Percentiles rank a stretch among this genome's conserved stretches.
These are phyloP conservation scores for Apogon hyalosoma DNA, from an alignment of 2,797 vertebrate genomes.

Conservation along the genomic window DNA sequence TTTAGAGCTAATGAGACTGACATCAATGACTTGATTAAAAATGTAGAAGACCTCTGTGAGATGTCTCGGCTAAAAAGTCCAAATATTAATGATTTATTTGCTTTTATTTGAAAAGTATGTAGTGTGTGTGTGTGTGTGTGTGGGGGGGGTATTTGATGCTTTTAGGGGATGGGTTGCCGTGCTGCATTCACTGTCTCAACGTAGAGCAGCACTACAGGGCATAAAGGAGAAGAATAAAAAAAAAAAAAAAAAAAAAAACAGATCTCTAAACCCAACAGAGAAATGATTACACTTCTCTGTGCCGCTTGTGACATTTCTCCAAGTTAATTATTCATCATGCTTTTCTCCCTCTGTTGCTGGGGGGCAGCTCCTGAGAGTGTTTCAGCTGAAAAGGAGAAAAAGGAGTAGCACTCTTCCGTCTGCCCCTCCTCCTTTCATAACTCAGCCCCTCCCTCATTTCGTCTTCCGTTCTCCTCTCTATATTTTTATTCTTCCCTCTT, in stretches of 20 bases:
- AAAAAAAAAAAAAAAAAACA: too few species aligned
- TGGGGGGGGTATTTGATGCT: constrained; percentile 65
- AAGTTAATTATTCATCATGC: constrained; percentile 87
- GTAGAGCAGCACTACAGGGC: constrained; percentile 53
- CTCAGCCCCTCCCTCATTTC: constrained; percentile 57
- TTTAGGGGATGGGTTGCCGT: constrained; percentile 69
- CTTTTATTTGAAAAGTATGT: constrained; percentile 81
- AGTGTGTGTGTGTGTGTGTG: not conserved
- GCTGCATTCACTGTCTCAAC: constrained; percentile 45
- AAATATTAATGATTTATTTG: constrained; percentile 86
- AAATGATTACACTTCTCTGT: constrained; percentile 80
- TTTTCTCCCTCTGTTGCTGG: constrained; percentile 78
- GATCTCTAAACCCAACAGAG: constrained; percentile 76
- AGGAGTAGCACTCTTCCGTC: constrained; percentile 56
- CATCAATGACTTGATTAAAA: constrained; percentile 73
- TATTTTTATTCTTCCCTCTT: constrained; percentile 8
- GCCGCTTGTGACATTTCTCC: constrained; percentile 83
- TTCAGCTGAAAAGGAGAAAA: constrained; percentile 60
- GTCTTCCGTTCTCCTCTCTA: constrained; percentile 18
- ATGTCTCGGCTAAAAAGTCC: constrained; percentile 72
- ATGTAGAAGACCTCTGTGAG: constrained; percentile 58
- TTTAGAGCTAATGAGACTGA: constrained; percentile 76
- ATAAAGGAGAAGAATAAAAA: constrained; percentile 48
- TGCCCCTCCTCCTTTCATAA: constrained; percentile 54
- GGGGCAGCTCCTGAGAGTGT: constrained; percentile 74